Base-by-base conservation (phyloP, 2,113 vertebrate species). In the Poecilia latipinna region DNA sequence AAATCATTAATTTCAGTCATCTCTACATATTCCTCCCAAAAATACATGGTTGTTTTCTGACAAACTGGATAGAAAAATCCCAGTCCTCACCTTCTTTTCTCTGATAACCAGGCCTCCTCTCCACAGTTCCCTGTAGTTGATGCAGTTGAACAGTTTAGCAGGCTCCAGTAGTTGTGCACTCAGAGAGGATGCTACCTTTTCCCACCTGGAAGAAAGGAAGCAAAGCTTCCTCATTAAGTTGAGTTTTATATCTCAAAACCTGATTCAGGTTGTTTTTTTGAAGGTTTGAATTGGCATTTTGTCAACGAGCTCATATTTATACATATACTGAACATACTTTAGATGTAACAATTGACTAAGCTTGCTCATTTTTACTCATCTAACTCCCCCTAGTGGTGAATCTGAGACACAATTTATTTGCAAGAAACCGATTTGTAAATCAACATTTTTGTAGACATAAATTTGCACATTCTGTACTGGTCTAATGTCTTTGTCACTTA, bases 71-170 rank as follows among this genome's bases (percentile, higher is more conserved):
- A 22, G 0, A 44, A 19, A 39, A 12, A 39, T 17, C 12, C 1
- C 0, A 17, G 4, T 44, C 6, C 61, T 85, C 79, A 93, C 92
- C 88, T 91, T 93, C 65, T 82, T 93, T 78, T 93, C 92, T 83
- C 89, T 91, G 83, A 93, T 48, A 28, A 89, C 31, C 78, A 93
- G 68, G 8, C 87, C 28, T 2, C 92, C 92, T 42, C 92, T 89
- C 92, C 92, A 93, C 10, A 88, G 33, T 70, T 91, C 91, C n/a
- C 65, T 74, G 24, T 54, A 32, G 78, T 86, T 65, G 0, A 92
- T 62, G 31, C 82, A 90, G 63, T 31, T 54, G 51, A 77, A 68
- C 22, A 91, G 28, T 7, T 79, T 68, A 71, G 63, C 31, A 26
- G 77, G 70, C 4, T 80, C 80, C 12, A 88, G 72, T 60, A 91